Evolutionary conservation across 2,888 invertebrate genomes (phyloP), one percentile per base, ranked within the genome.

Genomic region (Machimus atricapillus): DNA sequence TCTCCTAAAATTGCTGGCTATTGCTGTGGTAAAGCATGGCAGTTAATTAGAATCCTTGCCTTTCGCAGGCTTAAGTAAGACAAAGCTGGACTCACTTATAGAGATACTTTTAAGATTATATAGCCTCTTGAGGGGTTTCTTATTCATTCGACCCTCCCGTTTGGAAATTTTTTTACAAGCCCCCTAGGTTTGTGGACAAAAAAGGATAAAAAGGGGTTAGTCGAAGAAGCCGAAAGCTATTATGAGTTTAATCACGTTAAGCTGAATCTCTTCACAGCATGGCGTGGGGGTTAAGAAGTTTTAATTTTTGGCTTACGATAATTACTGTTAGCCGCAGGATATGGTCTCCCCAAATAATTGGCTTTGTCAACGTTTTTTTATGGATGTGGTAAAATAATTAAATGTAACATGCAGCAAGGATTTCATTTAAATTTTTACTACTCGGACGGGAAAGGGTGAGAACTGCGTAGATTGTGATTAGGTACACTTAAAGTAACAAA

Each of bases 271-370:
- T 79, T 31, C 23, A 16, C 19, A 23, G 79, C 31, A 52, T 79
- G 52, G 52, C 23, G 52, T 79, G 31, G 79, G 79, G 79, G 79
- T 79, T 79, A 31, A 46, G 27, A 79, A 79, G 79, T 79, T 79
- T 79, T 79, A 79, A 79, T 79, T 79, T 79, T 46, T 79, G 79
- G 79, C 79, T 79, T 79, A 79, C 79, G 79, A 79, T 79, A 79
- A 79, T 78, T 79, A 79, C 79, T 52, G 8, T 14, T 27, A 27
- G 52, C 79, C 79, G 46, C 31, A 79, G 27, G 79, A 79, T 52
- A 56, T 79, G 40, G 52, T 79, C 52, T 79, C 43, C 66, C 8
- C 14, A 66, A 66, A 66, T 19, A 66, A 66, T 66, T 23, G 23
- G 12, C 3, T 23, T 66, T 9, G 8, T 8, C 23, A 14, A 66